Percentiles rank a stretch among this genome's conserved stretches.
phyloP scores from a whole-genome alignment of 2,113 vertebrate species.

The Gasterosteus nipponicus region DNA sequence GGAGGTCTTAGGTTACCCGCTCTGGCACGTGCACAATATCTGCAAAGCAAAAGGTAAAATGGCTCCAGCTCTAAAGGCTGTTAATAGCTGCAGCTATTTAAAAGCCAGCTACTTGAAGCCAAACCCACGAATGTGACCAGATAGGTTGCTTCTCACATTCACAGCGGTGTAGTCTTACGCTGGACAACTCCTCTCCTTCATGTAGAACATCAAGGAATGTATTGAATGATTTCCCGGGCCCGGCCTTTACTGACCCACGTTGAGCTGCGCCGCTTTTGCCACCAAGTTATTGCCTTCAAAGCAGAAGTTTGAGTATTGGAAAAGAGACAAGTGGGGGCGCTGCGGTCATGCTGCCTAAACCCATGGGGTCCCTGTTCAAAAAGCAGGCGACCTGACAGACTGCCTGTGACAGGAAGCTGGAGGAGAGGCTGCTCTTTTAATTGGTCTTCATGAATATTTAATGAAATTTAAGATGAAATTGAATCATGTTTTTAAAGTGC shows the following conservation, averaged over 20 bases:
- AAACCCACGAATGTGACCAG: neutral
- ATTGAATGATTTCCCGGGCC: neutral
- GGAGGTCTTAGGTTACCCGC: slow-evolving; percentile 43
- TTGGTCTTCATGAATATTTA: slow-evolving; percentile 98
- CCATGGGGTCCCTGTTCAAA: slow-evolving; percentile 79
- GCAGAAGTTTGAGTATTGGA: slow-evolving; percentile 16
- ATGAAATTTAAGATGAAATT: slow-evolving; percentile 94
- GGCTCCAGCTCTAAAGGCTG: neutral
- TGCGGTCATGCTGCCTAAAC: slow-evolving; percentile 72
- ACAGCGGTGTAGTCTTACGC: neutral
- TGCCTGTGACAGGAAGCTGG: slow-evolving; percentile 87
- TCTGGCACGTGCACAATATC: neutral
- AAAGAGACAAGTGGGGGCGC: slow-evolving; percentile 28
- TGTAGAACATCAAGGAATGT: neutral
- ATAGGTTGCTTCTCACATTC: neutral
- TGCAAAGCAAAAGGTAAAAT: neutral
- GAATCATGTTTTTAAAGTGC: slow-evolving; percentile 91
- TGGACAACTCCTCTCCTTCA: neutral
- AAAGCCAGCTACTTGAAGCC: neutral
- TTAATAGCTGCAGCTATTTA: neutral
- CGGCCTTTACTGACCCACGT: too few species aligned
- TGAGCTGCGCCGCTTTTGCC: slow-evolving; percentile 1
- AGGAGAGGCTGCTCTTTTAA: slow-evolving; percentile 90
- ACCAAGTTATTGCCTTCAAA: slow-evolving; percentile 29
- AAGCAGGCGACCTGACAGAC: slow-evolving; percentile 81